Base-by-base conservation (phyloP, 1,140 invertebrate genomes). In the Metopolophium dirhodum region DNA sequence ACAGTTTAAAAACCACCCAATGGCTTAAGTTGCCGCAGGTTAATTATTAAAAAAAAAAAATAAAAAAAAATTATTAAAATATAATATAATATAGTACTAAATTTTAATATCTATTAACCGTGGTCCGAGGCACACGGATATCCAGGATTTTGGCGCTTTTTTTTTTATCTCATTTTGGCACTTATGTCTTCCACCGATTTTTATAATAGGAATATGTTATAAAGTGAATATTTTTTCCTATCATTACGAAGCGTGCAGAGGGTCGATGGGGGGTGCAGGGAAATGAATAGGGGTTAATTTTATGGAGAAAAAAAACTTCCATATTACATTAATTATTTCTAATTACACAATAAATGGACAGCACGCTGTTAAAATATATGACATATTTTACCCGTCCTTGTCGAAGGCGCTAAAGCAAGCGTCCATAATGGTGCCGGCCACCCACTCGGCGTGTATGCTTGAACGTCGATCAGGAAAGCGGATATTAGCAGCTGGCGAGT, bases 401-500 rank as follows among this genome's bases (percentile, higher is more conserved):
- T 98, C 97, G 95, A 98, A 98, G 93, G 97, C 97, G 94, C 97
- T 96, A 95, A 98, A 98, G 95, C 97, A 98, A 94, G 97, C 97
- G 95, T 98, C 97, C 97, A 98, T 98, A 95, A 96, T 96, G 51
- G 20, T 54, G 51, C 51, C 51, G 61, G 4, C 26, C 37, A 8
- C 7, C n/a, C 20, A 7, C n/a, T 51, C 22, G 87, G 87, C 20
- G 47, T 22, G 45, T 86, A 3, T 45, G 37, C 37, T 77, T 1
- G 18, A 2, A 7, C 18, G 82, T n/a, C 47, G 47, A 51, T 11
- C 83, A 9, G 47, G 2, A 0, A 9, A 37, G 35, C 26, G 8
- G 23, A 18, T n/a, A 18, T 2, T 41, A 85, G 22, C 7, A n/a
- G 37, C 37, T 49, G 47, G n/a, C 87, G n/a, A 47, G 7, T 47